These are phyloP conservation scores for Ophiothrix spiculata DNA, from an alignment of 35 echinoderm and acorn worm genomes.

Conservation along the genomic window DNA sequence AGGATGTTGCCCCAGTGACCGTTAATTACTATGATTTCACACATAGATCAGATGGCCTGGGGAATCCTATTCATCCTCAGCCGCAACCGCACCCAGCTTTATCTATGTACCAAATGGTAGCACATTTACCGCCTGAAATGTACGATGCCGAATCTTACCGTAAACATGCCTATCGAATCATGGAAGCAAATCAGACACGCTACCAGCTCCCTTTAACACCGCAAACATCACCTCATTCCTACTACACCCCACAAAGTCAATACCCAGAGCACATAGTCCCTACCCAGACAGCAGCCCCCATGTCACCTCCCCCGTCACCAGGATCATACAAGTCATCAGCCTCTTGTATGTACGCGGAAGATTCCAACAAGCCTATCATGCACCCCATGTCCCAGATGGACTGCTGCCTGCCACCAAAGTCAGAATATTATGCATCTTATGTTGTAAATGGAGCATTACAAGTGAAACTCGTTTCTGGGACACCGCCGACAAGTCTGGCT, in stretches of 20 bases:
- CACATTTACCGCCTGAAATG: constrained; percentile 88
- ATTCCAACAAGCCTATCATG: constrained; percentile 20
- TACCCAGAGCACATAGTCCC: constrained; percentile 34
- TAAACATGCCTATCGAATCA: constrained; percentile 63
- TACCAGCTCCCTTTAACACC: constrained; percentile 63
- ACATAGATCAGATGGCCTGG: constrained; percentile 12
- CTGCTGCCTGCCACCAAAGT: constrained; percentile 46
- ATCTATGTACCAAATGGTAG: constrained; percentile 95
- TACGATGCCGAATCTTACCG: constrained; percentile 82
- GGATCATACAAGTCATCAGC: constrained; percentile 16
- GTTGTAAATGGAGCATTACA: constrained; percentile 81
- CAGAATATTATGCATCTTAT: constrained; percentile 66
- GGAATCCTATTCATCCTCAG: constrained; percentile 27
- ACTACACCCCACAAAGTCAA: constrained; percentile 44
- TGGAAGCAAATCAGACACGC: constrained; percentile 54
- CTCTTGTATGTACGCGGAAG: constrained; percentile 38
- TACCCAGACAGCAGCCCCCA: constrained; percentile 16
- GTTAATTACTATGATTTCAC: constrained; percentile 28
- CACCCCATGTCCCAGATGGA: constrained; percentile 4
- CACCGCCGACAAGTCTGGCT: constrained; percentile 30
- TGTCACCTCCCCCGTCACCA: constrained; percentile 52
- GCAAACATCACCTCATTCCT: constrained; percentile 64
- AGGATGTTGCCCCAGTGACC: constrained; percentile 30
- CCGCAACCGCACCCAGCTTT: constrained; percentile 67
- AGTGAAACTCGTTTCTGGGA: constrained; percentile 65